Percentiles rank a stretch among this genome's conserved stretches.
phyloP scores from a whole-genome alignment of 1,140 invertebrate species.

The Trachelipus rathkii region DNA sequence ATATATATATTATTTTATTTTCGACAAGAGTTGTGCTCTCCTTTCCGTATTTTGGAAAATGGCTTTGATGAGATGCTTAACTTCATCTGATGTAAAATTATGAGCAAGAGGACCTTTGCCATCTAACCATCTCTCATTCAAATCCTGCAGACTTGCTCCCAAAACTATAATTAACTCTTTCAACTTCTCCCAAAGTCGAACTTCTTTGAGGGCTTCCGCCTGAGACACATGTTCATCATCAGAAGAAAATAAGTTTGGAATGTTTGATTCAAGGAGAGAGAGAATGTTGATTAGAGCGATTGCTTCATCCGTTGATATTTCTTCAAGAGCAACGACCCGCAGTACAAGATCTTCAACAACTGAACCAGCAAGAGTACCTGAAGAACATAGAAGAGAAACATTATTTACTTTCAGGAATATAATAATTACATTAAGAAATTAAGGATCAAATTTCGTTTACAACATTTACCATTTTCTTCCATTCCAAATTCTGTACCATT shows the following conservation, averaged over 20 bases:
- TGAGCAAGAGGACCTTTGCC: constrained; percentile 81
- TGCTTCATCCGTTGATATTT: constrained; percentile 63
- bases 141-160: constrained; percentile 74
- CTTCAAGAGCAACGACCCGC: constrained; percentile 59
- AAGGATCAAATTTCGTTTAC: background rate
- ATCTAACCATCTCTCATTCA: constrained; percentile 85
- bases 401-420: background rate
- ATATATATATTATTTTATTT: background rate
- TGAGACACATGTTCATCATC: background rate
- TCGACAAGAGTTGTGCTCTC: constrained; percentile 70
- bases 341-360: constrained; percentile 60
- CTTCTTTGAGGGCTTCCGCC: constrained; percentile 47
- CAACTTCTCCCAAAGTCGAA: constrained; percentile 73
- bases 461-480: background rate
- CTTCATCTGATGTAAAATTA: constrained; percentile 74
- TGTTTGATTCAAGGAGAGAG: constrained; percentile 56
- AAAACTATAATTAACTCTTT: constrained; percentile 76
- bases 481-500: too few species aligned
- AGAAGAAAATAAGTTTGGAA: constrained; percentile 55
- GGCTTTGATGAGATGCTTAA: constrained; percentile 81
- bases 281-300: constrained; percentile 59
- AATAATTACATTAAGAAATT: background rate
- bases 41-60: constrained; percentile 93
- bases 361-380: constrained; percentile 49
- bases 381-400: background rate